Evolutionary conservation across 1,140 invertebrate species (phyloP), one percentile per base, ranked within the genome.

Genomic region (Calephelis virginiensis): DNA sequence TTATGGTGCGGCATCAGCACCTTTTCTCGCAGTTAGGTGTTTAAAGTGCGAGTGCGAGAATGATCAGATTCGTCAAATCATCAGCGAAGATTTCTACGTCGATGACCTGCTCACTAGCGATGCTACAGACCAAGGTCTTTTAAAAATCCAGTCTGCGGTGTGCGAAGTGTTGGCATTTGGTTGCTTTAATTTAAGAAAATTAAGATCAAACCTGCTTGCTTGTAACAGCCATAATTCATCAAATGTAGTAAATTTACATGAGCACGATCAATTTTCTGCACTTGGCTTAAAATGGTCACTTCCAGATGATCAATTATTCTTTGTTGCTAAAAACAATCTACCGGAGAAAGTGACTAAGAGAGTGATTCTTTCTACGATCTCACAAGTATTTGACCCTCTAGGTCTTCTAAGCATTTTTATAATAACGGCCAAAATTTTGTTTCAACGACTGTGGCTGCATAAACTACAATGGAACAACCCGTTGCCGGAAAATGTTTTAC

Each of bases 1-100:
- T 5, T 70, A 70, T 45, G 68, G 68, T 6, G 66, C 68, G n/a
- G 61, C 68, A 37, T 66, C 64, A 9, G 68, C 68, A 11, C 68
- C 68, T 1, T 70, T 63, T 17, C 61, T 70, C 37, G 64, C 64
- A 11, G 61, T 63, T 11, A 13, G 63, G 37, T 69, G 67, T 46
- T 49, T 68, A 17, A 56, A 56, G 10, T 6, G 37, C 11, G 53
- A 66, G 37, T 60, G 56, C 28, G 40, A 66, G 43, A 56, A 66
- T 10, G 46, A 46, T 61, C 53, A 40, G 14, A 17, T 66, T 37
- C 46, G 48, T 7, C 45, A 56, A 14, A 65, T 65, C 50, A 66
- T 66, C 11, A 66, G 13, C 38, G 46, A 67, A 17, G 66, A 67
- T 43, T 67, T 61, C 61, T 67, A 67, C 53, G 66, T 67, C 11